phyloP scores from a whole-genome alignment of 2,888 invertebrate species.

The Eupithecia subfuscata region DNA sequence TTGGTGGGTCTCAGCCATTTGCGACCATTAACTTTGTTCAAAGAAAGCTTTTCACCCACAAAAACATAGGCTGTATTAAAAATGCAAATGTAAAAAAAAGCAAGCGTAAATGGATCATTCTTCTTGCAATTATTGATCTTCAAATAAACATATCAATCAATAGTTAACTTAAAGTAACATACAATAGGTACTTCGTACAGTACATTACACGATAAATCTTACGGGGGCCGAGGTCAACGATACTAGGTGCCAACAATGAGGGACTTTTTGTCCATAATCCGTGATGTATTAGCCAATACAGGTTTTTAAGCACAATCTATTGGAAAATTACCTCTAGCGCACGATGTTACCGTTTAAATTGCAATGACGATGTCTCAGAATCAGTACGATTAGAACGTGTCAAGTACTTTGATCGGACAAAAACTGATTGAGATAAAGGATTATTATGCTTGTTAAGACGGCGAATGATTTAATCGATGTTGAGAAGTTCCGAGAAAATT shows the following conservation, averaged over 20 bases:
- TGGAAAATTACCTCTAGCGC: slow-evolving; percentile 20
- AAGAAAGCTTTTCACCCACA: background rate
- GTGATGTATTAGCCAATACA: slow-evolving; percentile 41
- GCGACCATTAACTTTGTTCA: background rate
- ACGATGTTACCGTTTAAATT: slow-evolving; percentile 31
- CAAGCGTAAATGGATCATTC: background rate
- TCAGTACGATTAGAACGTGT: slow-evolving; percentile 32
- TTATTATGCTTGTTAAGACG: slow-evolving; percentile 29
- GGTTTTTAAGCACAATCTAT: slow-evolving; percentile 26
- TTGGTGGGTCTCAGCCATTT: background rate
- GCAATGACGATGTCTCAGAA: slow-evolving; percentile 31
- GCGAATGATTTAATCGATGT: slow-evolving; percentile 4
- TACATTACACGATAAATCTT: slow-evolving; percentile 30
- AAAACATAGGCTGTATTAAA: no score
- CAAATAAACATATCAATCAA: slow-evolving; percentile 1
- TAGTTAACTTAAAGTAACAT: background rate
- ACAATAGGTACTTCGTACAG: background rate
- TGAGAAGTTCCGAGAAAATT: background rate
- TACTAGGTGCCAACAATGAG: slow-evolving; percentile 57
- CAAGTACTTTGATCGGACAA: slow-evolving; percentile 28
- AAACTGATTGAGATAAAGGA: slow-evolving; percentile 30
- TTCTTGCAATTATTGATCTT: background rate
- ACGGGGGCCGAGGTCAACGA: slow-evolving; percentile 48
- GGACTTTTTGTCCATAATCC: slow-evolving; percentile 47
- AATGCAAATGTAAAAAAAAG: background rate